Conservation (phyloP, 2,113 vertebrate species). For the Acrocephalus arundinaceus region DNA sequence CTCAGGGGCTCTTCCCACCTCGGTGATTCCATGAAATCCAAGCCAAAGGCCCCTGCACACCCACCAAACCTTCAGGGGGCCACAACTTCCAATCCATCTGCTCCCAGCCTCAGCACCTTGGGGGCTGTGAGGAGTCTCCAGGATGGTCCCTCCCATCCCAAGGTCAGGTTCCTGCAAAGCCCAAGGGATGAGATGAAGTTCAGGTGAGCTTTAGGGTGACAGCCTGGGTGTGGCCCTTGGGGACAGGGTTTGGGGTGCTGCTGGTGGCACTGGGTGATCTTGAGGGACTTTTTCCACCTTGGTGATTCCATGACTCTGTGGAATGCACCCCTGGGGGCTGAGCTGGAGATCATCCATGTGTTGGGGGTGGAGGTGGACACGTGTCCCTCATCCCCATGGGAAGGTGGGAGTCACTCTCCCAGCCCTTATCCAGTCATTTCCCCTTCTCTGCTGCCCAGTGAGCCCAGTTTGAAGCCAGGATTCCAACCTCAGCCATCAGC, state of each 20-base stretch:
- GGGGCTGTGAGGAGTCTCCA: too few relatives aligned
- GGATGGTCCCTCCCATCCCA: too few relatives aligned
- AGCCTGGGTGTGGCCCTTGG: not conserved
- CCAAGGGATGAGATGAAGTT: too few relatives aligned
- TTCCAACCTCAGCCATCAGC: fast-evolving
- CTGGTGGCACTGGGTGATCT: fast-evolving
- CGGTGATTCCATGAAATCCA: too few relatives aligned
- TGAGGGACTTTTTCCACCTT: fast-evolving
- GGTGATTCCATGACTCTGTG: not conserved
- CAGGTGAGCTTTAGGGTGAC: too few relatives aligned
- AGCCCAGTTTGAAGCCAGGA: not conserved
- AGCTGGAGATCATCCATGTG: not conserved
- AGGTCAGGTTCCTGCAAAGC: too few relatives aligned
- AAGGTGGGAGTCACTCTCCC: not conserved
- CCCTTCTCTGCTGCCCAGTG: not conserved
- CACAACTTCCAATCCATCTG: too few relatives aligned
- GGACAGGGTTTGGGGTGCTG: not conserved
- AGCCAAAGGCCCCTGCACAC: too few relatives aligned
- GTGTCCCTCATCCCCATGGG: not conserved
- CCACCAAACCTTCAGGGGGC: too few relatives aligned
- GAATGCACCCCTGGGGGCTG: not conserved
- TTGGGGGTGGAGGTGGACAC: not conserved
- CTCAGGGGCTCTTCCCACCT: too few relatives aligned
- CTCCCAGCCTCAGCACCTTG: too few relatives aligned
- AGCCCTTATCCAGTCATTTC: not conserved